Base-by-base conservation (phyloP, 2,113 vertebrate genomes). In the Geothlypis trichas region DNA sequence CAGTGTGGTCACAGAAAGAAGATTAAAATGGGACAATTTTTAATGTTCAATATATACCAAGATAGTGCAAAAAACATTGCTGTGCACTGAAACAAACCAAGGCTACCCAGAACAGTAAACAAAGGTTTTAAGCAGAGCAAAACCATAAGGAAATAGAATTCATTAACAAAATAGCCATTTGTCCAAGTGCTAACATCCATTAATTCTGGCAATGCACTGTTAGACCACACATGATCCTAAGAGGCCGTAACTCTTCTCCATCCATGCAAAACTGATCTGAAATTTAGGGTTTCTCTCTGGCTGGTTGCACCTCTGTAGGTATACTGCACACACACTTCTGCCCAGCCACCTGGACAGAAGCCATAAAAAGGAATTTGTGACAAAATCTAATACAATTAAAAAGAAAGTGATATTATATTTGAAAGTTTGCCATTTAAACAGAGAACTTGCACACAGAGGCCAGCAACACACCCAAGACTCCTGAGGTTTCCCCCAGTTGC, bases 391-490 rank as follows among this genome's bases (percentile, higher is more conserved):
- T 57, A 66, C 13, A 72, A 20, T 31, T 10, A 24, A 83, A 44
- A 63, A 68, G n/a, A 61, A 76, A 47, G 35, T 24, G 2, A 55
- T 42, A 67, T 65, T 82, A 14, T 65, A 44, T 79, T 72, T 52
- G 19, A 75, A 76, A 93, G 20, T 39, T n/a, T 44, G 12, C 79
- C 76, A 89, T 55, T 86, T 91, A 93, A 93, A 82, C 33, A 96
- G 11, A 95, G 61, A 85, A 74, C 67, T 46, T 67, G 21, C 18
- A n/a, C 58, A 27, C 1, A 90, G 8, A 52, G 21, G 23, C 49
- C 26, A 62, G 62, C 17, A 91, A 21, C 27, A 82, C 10, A 72
- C 7, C 7, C 19, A 55, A n/a, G 15, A 26, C 24, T 63, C 26
- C 80, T 20, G 7, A 84, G 31, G 89, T 61, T 55, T 58, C 26